Evolutionary conservation across 2,797 vertebrate genomes (phyloP), one percentile per base, ranked within the genome.

Genomic region (Cynopterus sphinx): DNA sequence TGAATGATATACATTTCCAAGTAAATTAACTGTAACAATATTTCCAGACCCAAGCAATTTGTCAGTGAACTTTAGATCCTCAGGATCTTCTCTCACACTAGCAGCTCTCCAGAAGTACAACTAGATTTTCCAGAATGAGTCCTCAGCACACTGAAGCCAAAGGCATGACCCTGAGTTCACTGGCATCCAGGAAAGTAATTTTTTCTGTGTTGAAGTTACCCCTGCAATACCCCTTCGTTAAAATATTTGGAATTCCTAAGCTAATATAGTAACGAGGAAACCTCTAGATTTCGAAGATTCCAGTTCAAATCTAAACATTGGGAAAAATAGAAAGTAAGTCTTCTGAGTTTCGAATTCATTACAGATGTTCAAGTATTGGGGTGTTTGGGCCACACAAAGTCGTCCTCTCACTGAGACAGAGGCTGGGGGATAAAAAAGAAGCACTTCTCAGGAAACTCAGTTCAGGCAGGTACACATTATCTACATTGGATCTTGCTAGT

Each of bases 391-490:
- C 36, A 59, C 33, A 57, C 22, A 67, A 57, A 63, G 41, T 71
- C 36, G 8, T 65, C 28, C 36, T 94, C 26, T 95, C 12, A 46
- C 31, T 86, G 78, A 94, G 73, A 82, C 24, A 67, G 55, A 77
- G 41, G 59, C 22, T n/a, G 2, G 24, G 33, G 53, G 53, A 67
- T 19, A 70, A 92, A 97, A 92, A 46, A 59, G 22, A 86, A 79
- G 22, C 73, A 95, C 90, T 97, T 97, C 96, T 95, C 74, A 94
- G 73, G 90, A 63, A 89, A 0, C 86, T 97, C 82, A 94, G 26
- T 11, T 88, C 53, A 41, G 63, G 65, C 91, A 98, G 92, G 94
- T 79, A 83, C 83, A 90, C 5, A 3, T 49, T 65, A 85, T 94
- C 92, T 79, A 70, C 19, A n/a, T 17, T 74, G 28, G 91, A 49